Conservation (phyloP, 2,888 invertebrate species). For the Netelia melanura region DNA sequence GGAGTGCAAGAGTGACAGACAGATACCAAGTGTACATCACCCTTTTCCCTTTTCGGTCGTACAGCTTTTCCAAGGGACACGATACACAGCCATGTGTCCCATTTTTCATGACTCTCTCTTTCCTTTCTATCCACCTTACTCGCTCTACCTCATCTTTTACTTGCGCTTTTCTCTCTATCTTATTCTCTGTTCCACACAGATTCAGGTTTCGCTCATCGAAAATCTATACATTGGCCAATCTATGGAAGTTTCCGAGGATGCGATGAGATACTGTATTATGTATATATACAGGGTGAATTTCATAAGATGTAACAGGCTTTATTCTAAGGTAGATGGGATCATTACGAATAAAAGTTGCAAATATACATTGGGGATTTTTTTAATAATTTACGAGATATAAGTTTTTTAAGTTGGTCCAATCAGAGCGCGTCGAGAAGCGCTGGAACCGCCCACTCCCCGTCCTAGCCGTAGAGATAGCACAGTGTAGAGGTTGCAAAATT, state of each 20-base stretch:
- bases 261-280: slow-evolving; percentile 13
- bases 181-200: slow-evolving; percentile 37
- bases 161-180: slow-evolving; percentile 10
- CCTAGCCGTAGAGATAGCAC: too few relatives aligned
- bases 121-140: slow-evolving; percentile 1
- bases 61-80: slow-evolving; percentile 53
- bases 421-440: too few relatives aligned
- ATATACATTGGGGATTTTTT: too few relatives aligned
- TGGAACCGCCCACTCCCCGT: too few relatives aligned
- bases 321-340: too few relatives aligned
- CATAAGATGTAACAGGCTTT: too few relatives aligned
- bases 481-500: too few relatives aligned
- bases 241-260: slow-evolving; percentile 15
- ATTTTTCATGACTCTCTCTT: slow-evolving; percentile 61
- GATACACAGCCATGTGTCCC: slow-evolving; percentile 50
- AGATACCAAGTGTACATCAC: slow-evolving; percentile 58
- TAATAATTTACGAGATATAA: too few relatives aligned
- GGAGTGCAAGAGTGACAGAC: slow-evolving; percentile 58
- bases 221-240: slow-evolving; percentile 54
- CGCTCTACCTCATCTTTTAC: slow-evolving; percentile 41
- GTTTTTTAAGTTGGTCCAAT: too few relatives aligned
- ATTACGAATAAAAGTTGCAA: too few relatives aligned
- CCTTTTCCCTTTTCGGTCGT: slow-evolving; percentile 58
- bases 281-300: slow-evolving; percentile 1
- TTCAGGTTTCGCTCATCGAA: slow-evolving; percentile 61